phyloP scores from a whole-genome alignment of 2,797 vertebrate genomes.

The Alfaro cultratus region DNA sequence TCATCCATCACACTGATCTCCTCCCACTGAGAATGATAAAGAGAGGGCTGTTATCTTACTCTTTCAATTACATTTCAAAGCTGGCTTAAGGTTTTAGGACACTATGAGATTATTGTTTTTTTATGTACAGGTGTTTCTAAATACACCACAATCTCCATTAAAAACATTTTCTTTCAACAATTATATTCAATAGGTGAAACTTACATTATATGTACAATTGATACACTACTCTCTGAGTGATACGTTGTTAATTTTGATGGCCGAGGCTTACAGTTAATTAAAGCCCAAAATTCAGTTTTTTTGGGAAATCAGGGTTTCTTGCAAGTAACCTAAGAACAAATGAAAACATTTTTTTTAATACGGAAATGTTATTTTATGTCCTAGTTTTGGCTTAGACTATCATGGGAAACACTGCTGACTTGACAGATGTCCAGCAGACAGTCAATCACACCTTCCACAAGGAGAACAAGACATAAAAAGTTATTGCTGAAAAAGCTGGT shows the following conservation, averaged over 20 bases:
- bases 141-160: not conserved
- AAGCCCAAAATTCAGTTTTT: not conserved
- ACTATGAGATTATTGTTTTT: not conserved
- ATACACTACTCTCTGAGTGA: not conserved
- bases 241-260: not conserved
- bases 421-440: not conserved
- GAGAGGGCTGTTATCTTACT: not conserved
- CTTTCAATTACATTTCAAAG: not conserved
- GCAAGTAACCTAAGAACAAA: not conserved
- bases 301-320: not conserved
- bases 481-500: not conserved
- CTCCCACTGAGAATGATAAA: slow-evolving; percentile 81
- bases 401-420: not conserved
- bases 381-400: not conserved
- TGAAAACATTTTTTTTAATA: not conserved
- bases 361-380: not conserved
- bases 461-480: not conserved
- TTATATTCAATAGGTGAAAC: not conserved
- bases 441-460: not conserved
- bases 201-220: not conserved
- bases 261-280: not conserved
- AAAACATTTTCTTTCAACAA: not conserved
- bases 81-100: not conserved
- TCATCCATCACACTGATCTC: slow-evolving; percentile 90
- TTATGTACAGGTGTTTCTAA: not conserved